These are phyloP conservation scores for Chiloscyllium punctatum DNA, from an alignment of 2,797 vertebrate genomes.

Conservation along the genomic window DNA sequence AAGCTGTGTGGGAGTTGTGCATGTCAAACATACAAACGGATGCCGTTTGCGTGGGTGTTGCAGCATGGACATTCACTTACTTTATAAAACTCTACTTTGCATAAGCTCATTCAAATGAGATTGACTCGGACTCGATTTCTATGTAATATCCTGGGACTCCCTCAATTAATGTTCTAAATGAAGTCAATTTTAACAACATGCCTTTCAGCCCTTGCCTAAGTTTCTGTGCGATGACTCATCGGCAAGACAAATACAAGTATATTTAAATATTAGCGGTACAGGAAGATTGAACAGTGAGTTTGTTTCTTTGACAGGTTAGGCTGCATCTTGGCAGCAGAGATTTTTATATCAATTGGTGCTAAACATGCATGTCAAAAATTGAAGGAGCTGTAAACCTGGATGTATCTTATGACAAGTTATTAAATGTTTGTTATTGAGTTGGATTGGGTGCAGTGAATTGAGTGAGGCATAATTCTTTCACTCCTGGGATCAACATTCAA, in stretches of 20 bases:
- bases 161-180: not conserved
- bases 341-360: not conserved
- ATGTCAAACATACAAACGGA: not conserved
- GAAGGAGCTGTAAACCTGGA: not conserved
- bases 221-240: not conserved
- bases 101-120: not conserved
- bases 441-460: not conserved
- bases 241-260: not conserved
- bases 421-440: slow-evolving; percentile 25
- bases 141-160: not conserved
- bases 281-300: not conserved
- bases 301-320: not conserved
- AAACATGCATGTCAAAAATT: not conserved
- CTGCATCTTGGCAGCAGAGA: not conserved
- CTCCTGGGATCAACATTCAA: not conserved
- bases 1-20: not conserved
- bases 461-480: not conserved
- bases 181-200: slow-evolving; percentile 1
- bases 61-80: not conserved
- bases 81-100: not conserved
- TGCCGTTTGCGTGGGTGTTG: not conserved
- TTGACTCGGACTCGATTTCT: not conserved
- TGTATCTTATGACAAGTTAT: not conserved
- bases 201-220: not conserved
- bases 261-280: too few relatives aligned